Percentiles rank a stretch among this genome's conserved stretches.
Conservation (phyloP, 1,140 invertebrate species). For the Saxidomus purpurata region DNA sequence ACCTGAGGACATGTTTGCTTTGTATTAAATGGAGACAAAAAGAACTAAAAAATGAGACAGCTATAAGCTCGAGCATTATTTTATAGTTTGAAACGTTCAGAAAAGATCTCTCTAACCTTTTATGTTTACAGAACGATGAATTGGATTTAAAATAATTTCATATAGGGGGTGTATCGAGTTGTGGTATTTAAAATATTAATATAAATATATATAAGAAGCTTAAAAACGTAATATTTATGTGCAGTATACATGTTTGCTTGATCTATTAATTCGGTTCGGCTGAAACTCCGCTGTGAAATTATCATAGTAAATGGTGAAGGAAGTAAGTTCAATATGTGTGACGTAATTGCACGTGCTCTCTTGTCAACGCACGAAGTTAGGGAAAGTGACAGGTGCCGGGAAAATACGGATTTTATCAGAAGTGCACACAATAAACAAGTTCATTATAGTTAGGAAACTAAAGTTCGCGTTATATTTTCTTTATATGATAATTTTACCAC, state of each 20-base stretch:
- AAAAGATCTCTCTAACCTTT: neutral
- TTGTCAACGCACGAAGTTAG: neutral
- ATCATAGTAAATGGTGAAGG: neutral
- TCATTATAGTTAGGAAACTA: neutral
- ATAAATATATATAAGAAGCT: slow-evolving; percentile 44
- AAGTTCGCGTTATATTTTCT: neutral
- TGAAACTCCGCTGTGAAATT: neutral
- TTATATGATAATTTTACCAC: neutral
- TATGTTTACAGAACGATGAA: neutral
- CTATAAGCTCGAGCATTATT: neutral
- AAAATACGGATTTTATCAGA: slow-evolving; percentile 17
- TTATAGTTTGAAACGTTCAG: neutral
- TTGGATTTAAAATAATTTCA: neutral
- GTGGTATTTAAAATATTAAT: slow-evolving; percentile 15
- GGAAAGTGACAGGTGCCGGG: slow-evolving; percentile 37
- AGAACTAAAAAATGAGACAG: neutral
- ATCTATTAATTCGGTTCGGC: slow-evolving; percentile 14
- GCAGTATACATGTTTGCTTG: slow-evolving; percentile 33
- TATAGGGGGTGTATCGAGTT: slow-evolving; percentile 6
- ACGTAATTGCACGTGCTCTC: slow-evolving; percentile 46
- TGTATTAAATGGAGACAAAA: slow-evolving; percentile 10
- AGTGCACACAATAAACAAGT: neutral
- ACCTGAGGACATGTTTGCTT: neutral
- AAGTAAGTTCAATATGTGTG: slow-evolving; percentile 22
- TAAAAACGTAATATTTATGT: neutral